Evolutionary conservation across 2,888 invertebrate genomes (phyloP), one percentile per base, ranked within the genome.

Genomic region (Epinotia brunnichana): DNA sequence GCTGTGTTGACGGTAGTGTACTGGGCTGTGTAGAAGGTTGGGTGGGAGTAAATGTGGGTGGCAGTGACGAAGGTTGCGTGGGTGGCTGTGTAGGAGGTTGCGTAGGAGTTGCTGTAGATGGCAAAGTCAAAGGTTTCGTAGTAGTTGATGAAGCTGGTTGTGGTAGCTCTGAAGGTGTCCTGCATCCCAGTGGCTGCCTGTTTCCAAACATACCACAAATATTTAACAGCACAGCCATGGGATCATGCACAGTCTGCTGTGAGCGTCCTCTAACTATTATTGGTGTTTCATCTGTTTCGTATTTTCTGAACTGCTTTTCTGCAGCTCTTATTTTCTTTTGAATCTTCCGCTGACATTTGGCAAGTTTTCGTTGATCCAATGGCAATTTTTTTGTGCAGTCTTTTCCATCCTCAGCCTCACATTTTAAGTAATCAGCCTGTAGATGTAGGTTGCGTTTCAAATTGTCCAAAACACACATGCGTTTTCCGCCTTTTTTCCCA

Each of bases 261-360:
- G 62, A 48, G n/a, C 48, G 21, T 24, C 48, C 48, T 48, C 24
- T 62, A 2, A 62, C 48, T n/a, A 62, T 24, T 19, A 62, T 15
- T n/a, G 62, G 62, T 24, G 62, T 62, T 24, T 62, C 61, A 15
- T 35, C 9, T 11, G 61, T 10, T 9, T 15, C 15, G 9, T 61
- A 61, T 61, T 21, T 61, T 41, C 21, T 61, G 41, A 61, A 61
- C 17, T 61, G 21, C n/a, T 44, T 61, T 61, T 61, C 61, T 13
- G 44, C 44, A 15, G 41, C 13, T 41, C 61, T 61, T 21, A 44
- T 13, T 61, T 21, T 61, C 41, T 61, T 61, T 21, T 44, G 41
- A 15, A 13, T 21, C 44, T 61, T 61, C 15, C 41, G 13, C 1
- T 19, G n/a, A 15, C 61, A 61, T 61, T 44, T 61, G 0, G 44